Evolutionary conservation across 2,113 vertebrate species (phyloP), one percentile per base, ranked within the genome.

Genomic region (Oceanites oceanicus): DNA sequence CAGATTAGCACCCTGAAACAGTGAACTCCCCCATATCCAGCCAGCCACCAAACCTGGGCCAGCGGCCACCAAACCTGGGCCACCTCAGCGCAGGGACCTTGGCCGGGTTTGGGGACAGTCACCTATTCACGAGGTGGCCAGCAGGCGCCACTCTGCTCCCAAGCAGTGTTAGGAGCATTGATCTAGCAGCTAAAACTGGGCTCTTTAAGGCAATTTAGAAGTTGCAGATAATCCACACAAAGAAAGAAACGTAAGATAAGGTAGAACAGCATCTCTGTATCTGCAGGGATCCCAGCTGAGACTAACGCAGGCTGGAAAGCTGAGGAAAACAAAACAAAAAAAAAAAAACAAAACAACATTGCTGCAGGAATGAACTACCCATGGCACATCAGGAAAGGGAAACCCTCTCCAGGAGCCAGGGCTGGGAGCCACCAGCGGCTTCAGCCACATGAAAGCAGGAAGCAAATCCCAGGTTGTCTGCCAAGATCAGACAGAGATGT

Each of bases 131-230:
- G 93, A 94, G 93, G 96, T 94, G 96, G 89, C 94, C 97, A 95
- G 92, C 91, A 97, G 97, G 96, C 38, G 68, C 90, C 95, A 82
- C 94, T 97, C 94, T 94, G 96, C 96, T 97, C 94, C 97, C 91
- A 11, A 62, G 84, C 85, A 85, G 90, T 92, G 71, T 90, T 45
- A 34, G 94, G 96, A 97, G 96, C 97, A 56, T 44, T 58, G 92
- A 95, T 96, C 94, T 97, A 97, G 98, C 98, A 98, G 98, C 97
- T 97, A 96, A 94, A 97, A 94, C 90, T 96, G 97, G 98, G 98
- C 97, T 98, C 96, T 96, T 98, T 98, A 98, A 98, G 98, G 98
- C 98, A 98, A 98, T 98, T 98, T 90, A 96, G 97, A 98, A 97
- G 97, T 95, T 97, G 97, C 97, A 98, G 97, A 96, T 92, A 97